Conservation (phyloP, 2,888 invertebrate genomes). For the Conus canariensis region DNA sequence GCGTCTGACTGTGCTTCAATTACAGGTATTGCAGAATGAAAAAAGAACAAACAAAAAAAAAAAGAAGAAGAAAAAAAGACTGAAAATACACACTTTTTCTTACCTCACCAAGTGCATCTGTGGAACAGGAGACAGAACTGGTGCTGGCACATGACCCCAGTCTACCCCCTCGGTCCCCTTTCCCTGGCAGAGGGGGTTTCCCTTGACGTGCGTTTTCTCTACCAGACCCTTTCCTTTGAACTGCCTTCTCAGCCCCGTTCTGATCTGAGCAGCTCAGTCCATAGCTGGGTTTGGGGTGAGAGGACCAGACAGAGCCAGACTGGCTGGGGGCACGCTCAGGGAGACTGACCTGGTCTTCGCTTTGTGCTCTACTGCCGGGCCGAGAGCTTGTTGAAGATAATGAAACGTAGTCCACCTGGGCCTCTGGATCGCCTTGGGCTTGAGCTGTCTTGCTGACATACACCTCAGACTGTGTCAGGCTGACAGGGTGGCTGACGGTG, state of each 20-base stretch:
- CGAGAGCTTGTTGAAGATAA: neutral
- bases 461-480: no score
- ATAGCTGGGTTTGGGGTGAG: neutral
- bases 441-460: no score
- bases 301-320: neutral
- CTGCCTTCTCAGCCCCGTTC: neutral
- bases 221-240: neutral
- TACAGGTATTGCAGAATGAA: no score
- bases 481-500: neutral
- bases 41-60: no score
- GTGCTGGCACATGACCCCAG: neutral
- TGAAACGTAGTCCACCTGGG: no score
- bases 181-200: neutral
- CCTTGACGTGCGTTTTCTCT: neutral
- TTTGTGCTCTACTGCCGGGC: neutral
- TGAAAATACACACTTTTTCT: neutral
- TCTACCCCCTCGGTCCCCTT: neutral
- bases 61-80: no score
- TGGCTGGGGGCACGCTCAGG: neutral
- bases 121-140: neutral
- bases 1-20: no score
- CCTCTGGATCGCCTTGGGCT: no score
- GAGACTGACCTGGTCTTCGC: neutral
- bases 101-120: neutral
- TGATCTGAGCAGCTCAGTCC: neutral